These are phyloP conservation scores for Mesorhabditis sp. DNA, from an alignment of 2,888 invertebrate genomes.

Conservation along the genomic window DNA sequence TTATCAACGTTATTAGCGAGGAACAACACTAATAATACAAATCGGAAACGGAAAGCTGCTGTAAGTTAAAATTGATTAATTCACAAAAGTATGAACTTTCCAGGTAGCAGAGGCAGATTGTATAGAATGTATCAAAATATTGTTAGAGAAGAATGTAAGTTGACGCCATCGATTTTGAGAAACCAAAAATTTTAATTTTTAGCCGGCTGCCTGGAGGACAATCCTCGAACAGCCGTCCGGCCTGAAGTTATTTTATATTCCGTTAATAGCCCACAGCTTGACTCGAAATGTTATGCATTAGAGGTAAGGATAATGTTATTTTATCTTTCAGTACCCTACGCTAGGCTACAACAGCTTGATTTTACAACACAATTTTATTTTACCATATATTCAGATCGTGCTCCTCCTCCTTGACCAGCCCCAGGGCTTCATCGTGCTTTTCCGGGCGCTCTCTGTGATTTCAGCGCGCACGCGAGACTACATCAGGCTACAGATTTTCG, in stretches of 20 bases:
- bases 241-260: slow-evolving; percentile 48
- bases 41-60: slow-evolving; percentile 46
- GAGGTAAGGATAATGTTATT: slow-evolving; percentile 34
- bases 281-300: slow-evolving; percentile 55
- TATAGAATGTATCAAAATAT: slow-evolving; percentile 51
- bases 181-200: slow-evolving; percentile 10
- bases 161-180: not conserved
- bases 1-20: slow-evolving; percentile 41
- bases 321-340: not conserved
- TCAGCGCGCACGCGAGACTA: slow-evolving; percentile 50
- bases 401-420: slow-evolving; percentile 45
- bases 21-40: slow-evolving; percentile 38
- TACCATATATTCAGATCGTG: slow-evolving; percentile 33
- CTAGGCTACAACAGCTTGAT: no score
- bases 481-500: slow-evolving; percentile 41
- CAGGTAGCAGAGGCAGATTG: slow-evolving; percentile 54
- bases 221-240: slow-evolving; percentile 49
- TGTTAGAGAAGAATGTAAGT: slow-evolving; percentile 49
- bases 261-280: slow-evolving; percentile 52
- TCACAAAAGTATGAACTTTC: slow-evolving; percentile 3
- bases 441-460: slow-evolving; percentile 43
- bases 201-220: slow-evolving; percentile 43
- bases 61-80: slow-evolving; percentile 15
- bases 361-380: no score
- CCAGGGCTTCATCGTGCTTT: slow-evolving; percentile 45